These are phyloP conservation scores for Amblyopsis rosae DNA, from an alignment of 2,113 vertebrate genomes.

Conservation along the genomic window DNA sequence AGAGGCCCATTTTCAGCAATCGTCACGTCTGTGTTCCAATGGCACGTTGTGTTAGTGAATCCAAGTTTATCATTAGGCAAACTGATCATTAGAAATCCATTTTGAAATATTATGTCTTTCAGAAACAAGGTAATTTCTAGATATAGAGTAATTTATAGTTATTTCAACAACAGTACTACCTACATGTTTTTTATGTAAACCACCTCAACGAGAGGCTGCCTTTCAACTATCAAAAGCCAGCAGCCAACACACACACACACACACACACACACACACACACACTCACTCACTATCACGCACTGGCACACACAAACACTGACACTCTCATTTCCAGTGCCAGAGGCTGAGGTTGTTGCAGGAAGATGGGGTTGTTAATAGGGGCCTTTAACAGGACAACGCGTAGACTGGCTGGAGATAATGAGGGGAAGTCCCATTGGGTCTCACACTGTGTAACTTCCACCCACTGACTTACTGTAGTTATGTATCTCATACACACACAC, in stretches of 20 bases:
- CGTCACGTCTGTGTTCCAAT: too few relatives aligned
- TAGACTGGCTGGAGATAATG: slow-evolving; percentile 9
- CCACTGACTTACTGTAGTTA: background rate
- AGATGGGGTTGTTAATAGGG: slow-evolving; percentile 33
- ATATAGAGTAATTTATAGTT: background rate
- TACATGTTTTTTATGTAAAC: slow-evolving; percentile 28
- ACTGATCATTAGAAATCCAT: too few relatives aligned
- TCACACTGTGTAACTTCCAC: slow-evolving; percentile 9
- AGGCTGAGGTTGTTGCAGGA: slow-evolving; percentile 30
- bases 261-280: slow-evolving; percentile 6
- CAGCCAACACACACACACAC: slow-evolving; percentile 13
- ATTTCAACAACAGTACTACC: slow-evolving; percentile 2
- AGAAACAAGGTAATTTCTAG: too few relatives aligned
- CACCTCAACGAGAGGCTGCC: slow-evolving; percentile 26
- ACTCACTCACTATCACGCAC: background rate
- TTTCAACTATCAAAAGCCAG: slow-evolving; percentile 40
- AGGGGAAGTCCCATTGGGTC: slow-evolving; percentile 34
- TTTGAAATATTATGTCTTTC: too few relatives aligned
- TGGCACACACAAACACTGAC: background rate
- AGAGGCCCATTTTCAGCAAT: too few relatives aligned
- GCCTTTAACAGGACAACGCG: slow-evolving; percentile 15
- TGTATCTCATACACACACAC: background rate
- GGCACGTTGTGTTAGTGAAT: too few relatives aligned
- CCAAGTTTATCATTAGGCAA: too few relatives aligned
- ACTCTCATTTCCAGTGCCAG: background rate